Conservation (phyloP, 2,113 vertebrate genomes). For the Cyprinus carpio region DNA sequence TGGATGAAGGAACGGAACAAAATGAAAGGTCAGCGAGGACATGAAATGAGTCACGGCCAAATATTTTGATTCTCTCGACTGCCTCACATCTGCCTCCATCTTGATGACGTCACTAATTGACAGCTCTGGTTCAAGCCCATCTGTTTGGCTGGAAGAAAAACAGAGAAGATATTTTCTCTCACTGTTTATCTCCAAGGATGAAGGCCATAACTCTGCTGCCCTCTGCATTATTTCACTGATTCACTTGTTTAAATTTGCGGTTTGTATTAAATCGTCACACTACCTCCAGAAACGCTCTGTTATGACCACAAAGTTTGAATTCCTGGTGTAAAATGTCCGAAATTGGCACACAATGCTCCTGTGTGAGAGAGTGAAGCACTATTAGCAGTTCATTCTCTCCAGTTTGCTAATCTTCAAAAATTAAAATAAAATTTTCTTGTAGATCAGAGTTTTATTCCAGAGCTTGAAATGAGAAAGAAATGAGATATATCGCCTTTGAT, state of each 20-base stretch:
- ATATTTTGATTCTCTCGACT: conserved; percentile 25
- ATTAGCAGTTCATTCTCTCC: conserved; percentile 5
- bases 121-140: conserved; percentile 8
- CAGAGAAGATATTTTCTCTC: not conserved
- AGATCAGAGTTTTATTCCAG: not conserved
- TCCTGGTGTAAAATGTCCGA: not conserved
- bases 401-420: conserved; percentile 7
- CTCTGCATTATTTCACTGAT: not conserved
- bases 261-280: not conserved
- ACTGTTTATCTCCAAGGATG: not conserved
- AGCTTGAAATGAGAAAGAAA: not conserved
- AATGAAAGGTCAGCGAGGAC: not conserved
- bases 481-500: not conserved
- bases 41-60: conserved; percentile 5
- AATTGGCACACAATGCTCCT: not conserved
- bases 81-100: conserved; percentile 34
- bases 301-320: not conserved
- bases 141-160: conserved; percentile 11
- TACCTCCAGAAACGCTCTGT: not conserved
- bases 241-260: conserved; percentile 5
- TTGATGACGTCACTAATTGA: not conserved
- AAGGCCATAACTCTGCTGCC: not conserved
- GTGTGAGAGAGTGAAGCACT: not conserved
- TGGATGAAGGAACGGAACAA: not conserved
- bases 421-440: not conserved